Base-by-base conservation (phyloP, 2,888 invertebrate species). In the Phengaris alcon region DNA sequence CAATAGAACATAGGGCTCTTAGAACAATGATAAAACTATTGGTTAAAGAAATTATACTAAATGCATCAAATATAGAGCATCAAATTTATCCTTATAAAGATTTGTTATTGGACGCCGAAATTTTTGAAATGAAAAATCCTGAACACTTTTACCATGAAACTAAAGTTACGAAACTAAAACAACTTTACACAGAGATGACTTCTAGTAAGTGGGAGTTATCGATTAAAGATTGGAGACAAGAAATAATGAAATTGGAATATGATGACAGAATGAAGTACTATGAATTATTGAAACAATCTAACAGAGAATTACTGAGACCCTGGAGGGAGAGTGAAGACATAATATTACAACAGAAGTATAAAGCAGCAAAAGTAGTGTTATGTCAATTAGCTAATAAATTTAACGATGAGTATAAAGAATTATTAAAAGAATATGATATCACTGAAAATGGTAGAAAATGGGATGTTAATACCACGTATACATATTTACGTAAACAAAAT, bases 111-210 rank as follows among this genome's bases (percentile, higher is more conserved):
- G 93, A 93, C 83, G 85, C 84, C 0, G 90, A 92, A 82, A 80
- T 91, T 12, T 93, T 93, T 82, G 78, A 87, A 5, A 86, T 91
- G 88, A 92, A 88, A 78, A 93, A 93, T 80, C 90, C 90, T 1
- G 86, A 90, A 52, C 91, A 90, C 75, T 93, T 84, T 76, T 93
- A 93, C 78, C 92, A 92, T 78, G 93, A 93, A 79, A 89, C 91
- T 9, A 90, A 91, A 80, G 89, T 93, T 0, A 76, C 78, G 51
- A 86, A 85, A 80, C 84, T 93, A 85, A 88, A 85, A 74, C 83
- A 84, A 6, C 54, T 83, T 5, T 93, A 87, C 73, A 78, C 77
- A 9, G 88, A 90, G 80, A 88, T 93, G 88, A 78, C 73, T 6
- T 81, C 83, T 1, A 80, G 77, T 0, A 75, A 83, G 64, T 93